Base-by-base conservation (phyloP, 2,797 vertebrate genomes). In the Premnoplex brunnescens region DNA sequence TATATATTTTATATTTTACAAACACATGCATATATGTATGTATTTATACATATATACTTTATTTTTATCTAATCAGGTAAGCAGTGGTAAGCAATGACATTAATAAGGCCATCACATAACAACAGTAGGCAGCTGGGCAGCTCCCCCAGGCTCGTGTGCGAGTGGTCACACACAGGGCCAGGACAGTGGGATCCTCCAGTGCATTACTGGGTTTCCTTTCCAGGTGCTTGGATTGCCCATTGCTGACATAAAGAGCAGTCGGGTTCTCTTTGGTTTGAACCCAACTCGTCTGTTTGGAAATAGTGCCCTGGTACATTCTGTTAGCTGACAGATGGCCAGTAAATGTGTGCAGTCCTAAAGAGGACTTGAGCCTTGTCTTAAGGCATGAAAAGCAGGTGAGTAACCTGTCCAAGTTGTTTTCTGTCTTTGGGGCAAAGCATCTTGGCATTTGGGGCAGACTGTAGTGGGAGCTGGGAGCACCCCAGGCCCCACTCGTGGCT, bases 401-500 rank as follows among this genome's bases (percentile, higher is more conserved):
- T 16, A 37, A 72, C 48, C 59, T 64, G 43, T 34, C 30, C 20
- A 24, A 1, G 36, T 10, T 27, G 23, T n/a, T 46, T 73, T 54
- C 39, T 63, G 34, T 36, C 24, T 15, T 15, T 2, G 2, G 17
- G 43, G 41, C 59, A 48, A 37, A 78, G 27, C 9, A 7, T 19
- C 36, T 14, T 22, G 48, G 63, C 73, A 13, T 36, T 34, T 66
- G 56, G 55, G 23, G 37, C 54, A 63, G n/a, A 10, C n/a, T 34
- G 12, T 17, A 2, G 9, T 16, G 46, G 72, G 63, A 22, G 36
- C 9, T 2, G 60, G 34, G 60, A 87, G 14, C 32, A 26, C 30
- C n/a, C 8, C 9, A 2, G 34, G 5, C 10, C 39, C 43, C n/a
- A 0, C 7, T 32, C 9, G 9, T 18, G 78, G 28, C 64, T 1